phyloP scores from a whole-genome alignment of 1,140 invertebrate species.

The Drosophila ohnishii region DNA sequence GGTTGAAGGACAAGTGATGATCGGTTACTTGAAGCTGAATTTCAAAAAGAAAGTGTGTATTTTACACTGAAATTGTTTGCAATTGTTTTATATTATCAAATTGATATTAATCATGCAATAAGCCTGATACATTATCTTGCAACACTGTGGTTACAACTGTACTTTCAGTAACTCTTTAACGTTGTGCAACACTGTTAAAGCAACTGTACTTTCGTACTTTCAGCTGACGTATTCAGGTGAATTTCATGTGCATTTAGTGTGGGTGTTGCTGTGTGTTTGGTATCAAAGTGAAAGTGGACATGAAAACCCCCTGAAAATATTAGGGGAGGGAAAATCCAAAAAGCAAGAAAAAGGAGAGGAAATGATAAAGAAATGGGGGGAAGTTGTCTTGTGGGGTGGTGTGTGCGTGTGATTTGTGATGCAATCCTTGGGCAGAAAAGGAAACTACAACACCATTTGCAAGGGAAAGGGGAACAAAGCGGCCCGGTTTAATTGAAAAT shows the following conservation, averaged over 20 bases:
- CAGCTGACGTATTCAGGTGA: conserved; percentile 6
- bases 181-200: conserved; percentile 6
- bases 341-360: background rate
- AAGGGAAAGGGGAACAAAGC: conserved; percentile 11
- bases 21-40: background rate
- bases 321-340: conserved; percentile 6
- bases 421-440: conserved; percentile 14
- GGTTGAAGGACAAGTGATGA: background rate
- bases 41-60: too few species aligned
- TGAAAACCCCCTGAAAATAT: conserved; percentile 10
- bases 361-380: background rate
- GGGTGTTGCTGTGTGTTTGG: conserved; percentile 9
- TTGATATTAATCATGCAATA: background rate
- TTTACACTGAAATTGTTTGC: background rate
- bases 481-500: conserved; percentile 33
- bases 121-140: background rate
- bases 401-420: conserved; percentile 18
- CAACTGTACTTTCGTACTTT: conserved; percentile 6
- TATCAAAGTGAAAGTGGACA: conserved; percentile 39
- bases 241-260: conserved; percentile 3
- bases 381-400: background rate
- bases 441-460: background rate
- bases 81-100: background rate
- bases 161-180: background rate
- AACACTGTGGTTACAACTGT: conserved; percentile 4